Percentiles rank a stretch among this genome's conserved stretches.
Conservation (phyloP, 2,888 invertebrate genomes). For the Macrophya alboannulata region DNA sequence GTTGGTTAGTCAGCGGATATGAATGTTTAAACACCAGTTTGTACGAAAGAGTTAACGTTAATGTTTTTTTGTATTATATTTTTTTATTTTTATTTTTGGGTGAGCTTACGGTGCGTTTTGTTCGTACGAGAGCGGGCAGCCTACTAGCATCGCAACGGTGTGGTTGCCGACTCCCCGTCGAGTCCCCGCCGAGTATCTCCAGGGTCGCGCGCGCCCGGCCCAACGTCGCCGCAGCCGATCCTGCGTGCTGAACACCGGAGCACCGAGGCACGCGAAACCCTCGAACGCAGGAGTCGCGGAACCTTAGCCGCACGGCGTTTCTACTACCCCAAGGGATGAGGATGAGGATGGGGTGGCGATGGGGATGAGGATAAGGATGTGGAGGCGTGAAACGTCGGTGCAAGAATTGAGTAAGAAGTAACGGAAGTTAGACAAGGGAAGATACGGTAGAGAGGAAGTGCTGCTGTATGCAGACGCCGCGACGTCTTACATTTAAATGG, state of each 20-base stretch:
- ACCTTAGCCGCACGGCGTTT: conserved; percentile 1
- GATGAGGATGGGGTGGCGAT: neutral
- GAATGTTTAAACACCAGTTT: neutral
- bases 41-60: neutral
- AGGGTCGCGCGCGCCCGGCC: conserved; percentile 57
- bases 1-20: neutral
- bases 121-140: conserved; percentile 69
- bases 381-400: neutral
- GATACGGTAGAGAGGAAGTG: neutral
- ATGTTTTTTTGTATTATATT: no score
- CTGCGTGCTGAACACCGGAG: conserved; percentile 75
- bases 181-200: conserved; percentile 62
- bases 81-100: neutral
- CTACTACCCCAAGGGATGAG: neutral
- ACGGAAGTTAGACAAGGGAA: neutral
- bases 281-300: conserved; percentile 16
- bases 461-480: neutral
- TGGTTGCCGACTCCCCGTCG: conserved; percentile 51
- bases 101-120: conserved; percentile 61
- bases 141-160: conserved; percentile 65
- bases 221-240: conserved; percentile 70
- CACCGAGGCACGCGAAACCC: conserved; percentile 47
- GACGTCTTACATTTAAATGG: neutral
- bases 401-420: neutral
- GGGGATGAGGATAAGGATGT: neutral